A percentile compares a stretch with the other conserved stretches of the same genome.
Conservation (phyloP, 2,797 vertebrate genomes). For the Aeoliscus strigatus region DNA sequence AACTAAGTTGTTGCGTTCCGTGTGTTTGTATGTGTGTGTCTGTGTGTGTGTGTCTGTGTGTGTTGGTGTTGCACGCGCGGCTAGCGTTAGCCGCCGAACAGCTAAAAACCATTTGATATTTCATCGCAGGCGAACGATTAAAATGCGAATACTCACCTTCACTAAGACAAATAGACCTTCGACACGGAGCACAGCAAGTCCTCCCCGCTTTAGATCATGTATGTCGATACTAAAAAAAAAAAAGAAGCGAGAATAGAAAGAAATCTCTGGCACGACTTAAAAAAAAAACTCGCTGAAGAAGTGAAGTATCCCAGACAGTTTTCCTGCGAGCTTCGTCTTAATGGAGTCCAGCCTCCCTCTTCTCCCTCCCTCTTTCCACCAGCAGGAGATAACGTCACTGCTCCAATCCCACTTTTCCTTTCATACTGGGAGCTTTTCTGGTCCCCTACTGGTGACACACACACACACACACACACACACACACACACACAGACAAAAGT, state of each 20-base stretch:
- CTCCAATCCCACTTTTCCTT: constrained; percentile 73
- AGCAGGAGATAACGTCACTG: constrained; percentile 69
- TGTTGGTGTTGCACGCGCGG: neutral
- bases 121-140: constrained; percentile 40
- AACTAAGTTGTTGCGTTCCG: neutral
- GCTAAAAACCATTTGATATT: constrained; percentile 24
- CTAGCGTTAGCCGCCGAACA: constrained; percentile 4
- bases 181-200: constrained; percentile 34
- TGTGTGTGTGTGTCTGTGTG: no score
- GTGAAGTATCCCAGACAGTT: constrained; percentile 74
- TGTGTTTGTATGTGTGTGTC: no score
- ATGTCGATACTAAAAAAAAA: constrained; percentile 20
- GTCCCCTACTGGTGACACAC: constrained; percentile 28
- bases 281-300: constrained; percentile 55
- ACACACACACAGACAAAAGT: neutral
- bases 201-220: constrained; percentile 57
- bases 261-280: constrained; percentile 46
- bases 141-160: constrained; percentile 76
- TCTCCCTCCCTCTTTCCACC: constrained; percentile 60
- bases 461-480: constrained; percentile 2
- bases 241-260: constrained; percentile 35
- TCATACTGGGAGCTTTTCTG: constrained; percentile 48
- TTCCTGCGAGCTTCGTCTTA: constrained; percentile 69
- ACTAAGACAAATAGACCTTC: constrained; percentile 63
- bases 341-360: constrained; percentile 77